phyloP scores from a whole-genome alignment of 2,113 vertebrate genomes.

The Rhynchomys soricoides region DNA sequence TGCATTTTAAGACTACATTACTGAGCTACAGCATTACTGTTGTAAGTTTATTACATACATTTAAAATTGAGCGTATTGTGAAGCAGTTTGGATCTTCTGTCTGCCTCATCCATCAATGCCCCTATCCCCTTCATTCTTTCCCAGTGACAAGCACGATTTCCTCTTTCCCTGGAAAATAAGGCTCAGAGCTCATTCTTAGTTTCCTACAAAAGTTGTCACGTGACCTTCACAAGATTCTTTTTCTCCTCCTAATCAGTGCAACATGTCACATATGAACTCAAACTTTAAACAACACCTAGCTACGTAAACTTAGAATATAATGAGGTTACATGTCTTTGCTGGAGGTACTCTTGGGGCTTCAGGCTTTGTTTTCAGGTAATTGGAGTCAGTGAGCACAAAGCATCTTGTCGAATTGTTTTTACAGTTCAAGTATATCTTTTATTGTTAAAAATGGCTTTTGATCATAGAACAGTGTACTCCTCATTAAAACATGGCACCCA shows the following conservation, averaged over 20 bases:
- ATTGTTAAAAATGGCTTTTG: background rate
- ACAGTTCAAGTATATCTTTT: background rate
- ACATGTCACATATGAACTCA: slow-evolving; percentile 63
- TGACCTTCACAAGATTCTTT: slow-evolving; percentile 56
- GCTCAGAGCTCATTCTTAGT: slow-evolving; percentile 20
- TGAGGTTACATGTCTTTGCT: slow-evolving; percentile 67
- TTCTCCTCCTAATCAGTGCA: slow-evolving; percentile 77
- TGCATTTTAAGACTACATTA: slow-evolving; percentile 81
- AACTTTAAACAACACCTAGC: slow-evolving; percentile 72
- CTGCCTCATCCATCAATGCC: slow-evolving; percentile 73
- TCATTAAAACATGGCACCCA: background rate
- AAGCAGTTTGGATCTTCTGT: slow-evolving; percentile 77
- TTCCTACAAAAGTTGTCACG: background rate
- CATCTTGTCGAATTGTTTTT: background rate
- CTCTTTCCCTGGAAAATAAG: slow-evolving; percentile 48
- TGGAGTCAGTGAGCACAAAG: background rate
- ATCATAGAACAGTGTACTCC: background rate
- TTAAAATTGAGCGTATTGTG: slow-evolving; percentile 81
- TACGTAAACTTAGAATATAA: slow-evolving; percentile 70
- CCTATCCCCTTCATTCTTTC: slow-evolving; percentile 57
- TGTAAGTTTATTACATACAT: slow-evolving; percentile 81
- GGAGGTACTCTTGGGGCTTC: background rate
- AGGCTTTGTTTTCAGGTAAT: slow-evolving; percentile 2
- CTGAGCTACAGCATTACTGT: slow-evolving; percentile 73
- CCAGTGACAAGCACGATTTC: slow-evolving; percentile 71